Evolutionary conservation across 1,140 invertebrate species (phyloP).

Genomic region (Drosophila nebulosa): DNA sequence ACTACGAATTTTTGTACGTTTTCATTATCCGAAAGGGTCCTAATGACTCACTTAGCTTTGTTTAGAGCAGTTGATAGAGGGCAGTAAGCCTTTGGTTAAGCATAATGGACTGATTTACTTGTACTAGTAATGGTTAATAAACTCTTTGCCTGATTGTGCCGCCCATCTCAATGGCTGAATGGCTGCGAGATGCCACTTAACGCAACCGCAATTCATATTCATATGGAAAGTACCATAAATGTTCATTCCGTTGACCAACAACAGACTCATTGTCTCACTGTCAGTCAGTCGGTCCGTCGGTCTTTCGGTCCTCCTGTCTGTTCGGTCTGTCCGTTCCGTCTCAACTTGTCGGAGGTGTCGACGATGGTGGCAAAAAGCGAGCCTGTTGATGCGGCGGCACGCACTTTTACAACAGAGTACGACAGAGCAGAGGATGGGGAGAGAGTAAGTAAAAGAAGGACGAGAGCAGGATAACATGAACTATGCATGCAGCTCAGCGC

Average conservation of each 20-base stretch:
- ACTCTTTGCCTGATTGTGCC: neutral
- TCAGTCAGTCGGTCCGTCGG: neutral
- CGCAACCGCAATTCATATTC: constrained; percentile 74
- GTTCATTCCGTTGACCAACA: constrained; percentile 10
- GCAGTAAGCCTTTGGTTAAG: constrained; percentile 35
- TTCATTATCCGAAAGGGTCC: too few species aligned
- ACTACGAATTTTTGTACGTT: too few species aligned
- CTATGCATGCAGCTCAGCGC: constrained; percentile 69
- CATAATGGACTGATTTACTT: neutral
- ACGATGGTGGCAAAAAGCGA: constrained; percentile 25
- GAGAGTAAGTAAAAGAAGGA: neutral
- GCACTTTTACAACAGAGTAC: constrained; percentile 33
- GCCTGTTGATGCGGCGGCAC: constrained; percentile 50
- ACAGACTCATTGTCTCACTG: neutral
- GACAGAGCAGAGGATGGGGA: neutral
- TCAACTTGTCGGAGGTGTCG: constrained; percentile 45
- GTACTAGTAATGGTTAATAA: neutral
- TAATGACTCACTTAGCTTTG: too few species aligned
- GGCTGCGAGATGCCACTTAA: constrained; percentile 52
- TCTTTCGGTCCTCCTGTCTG: neutral
- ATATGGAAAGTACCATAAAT: constrained; percentile 63
- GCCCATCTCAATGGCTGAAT: neutral
- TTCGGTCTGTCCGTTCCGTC: constrained; percentile 12
- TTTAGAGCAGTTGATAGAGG: too few species aligned
- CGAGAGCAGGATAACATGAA: constrained; percentile 61